phyloP scores from a whole-genome alignment of 1,140 invertebrate species.

The Drosophila jambulina region DNA sequence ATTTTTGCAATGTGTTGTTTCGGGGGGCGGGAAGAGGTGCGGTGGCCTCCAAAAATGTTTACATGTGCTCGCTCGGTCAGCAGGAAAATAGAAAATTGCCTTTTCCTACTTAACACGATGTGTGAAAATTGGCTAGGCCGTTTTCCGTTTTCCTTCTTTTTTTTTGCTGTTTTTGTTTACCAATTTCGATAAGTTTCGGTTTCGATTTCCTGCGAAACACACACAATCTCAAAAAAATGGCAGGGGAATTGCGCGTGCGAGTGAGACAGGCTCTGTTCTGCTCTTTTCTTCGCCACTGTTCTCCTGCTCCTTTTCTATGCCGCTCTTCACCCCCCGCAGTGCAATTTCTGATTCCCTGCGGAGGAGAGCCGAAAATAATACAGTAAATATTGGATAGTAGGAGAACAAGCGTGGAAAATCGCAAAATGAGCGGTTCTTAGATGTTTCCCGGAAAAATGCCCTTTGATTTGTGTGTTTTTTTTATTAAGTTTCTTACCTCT shows the following conservation, averaged over 20 bases:
- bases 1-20: constrained; percentile 53
- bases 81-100: constrained; percentile 73
- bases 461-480: not conserved
- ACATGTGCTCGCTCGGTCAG: constrained; percentile 59
- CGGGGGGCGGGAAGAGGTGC: not conserved
- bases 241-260: not conserved
- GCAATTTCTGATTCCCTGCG: constrained; percentile 51
- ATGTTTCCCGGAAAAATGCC: not conserved
- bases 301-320: constrained; percentile 4
- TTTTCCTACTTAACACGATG: constrained; percentile 59
- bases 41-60: constrained; percentile 63
- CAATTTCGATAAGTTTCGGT: constrained; percentile 70
- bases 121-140: constrained; percentile 75
- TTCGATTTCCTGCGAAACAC: constrained; percentile 71
- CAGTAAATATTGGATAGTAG: constrained; percentile 35
- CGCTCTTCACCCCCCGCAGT: constrained; percentile 66
- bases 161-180: constrained; percentile 60
- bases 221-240: constrained; percentile 6
- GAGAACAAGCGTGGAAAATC: constrained; percentile 13
- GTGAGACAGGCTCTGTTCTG: constrained; percentile 27
- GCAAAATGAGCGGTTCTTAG: not conserved
- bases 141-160: constrained; percentile 33
- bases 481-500: no score
- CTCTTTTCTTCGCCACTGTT: constrained; percentile 27
- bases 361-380: constrained; percentile 37